A percentile compares a stretch with the other conserved stretches of the same genome.
Evolutionary conservation across 2,888 invertebrate genomes (phyloP).

Genomic region (Plebejus melissa): DNA sequence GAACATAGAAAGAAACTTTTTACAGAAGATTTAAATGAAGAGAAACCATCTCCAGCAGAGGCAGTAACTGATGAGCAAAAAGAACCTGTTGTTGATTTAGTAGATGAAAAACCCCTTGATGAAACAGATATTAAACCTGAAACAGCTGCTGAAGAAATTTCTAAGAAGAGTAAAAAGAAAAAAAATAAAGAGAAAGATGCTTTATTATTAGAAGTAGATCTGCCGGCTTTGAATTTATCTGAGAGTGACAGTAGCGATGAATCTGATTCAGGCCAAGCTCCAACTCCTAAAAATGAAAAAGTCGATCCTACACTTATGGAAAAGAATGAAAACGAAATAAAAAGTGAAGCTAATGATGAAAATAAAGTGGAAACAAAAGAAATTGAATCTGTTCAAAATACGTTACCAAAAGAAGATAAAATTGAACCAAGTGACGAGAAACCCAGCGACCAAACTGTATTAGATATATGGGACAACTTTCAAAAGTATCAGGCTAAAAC

Average conservation of each 20-base stretch:
- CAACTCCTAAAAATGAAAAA: constrained; percentile 48
- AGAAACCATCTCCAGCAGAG: constrained; percentile 47
- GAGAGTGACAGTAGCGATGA: constrained; percentile 91
- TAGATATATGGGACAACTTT: constrained; percentile 88
- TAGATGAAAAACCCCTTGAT: constrained; percentile 56
- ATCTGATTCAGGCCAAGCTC: constrained; percentile 60
- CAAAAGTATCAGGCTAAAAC: constrained; percentile 86
- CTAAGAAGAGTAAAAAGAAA: constrained; percentile 71
- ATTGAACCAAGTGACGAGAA: constrained; percentile 57
- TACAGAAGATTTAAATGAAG: constrained; percentile 52
- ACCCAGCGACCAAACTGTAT: constrained; percentile 79
- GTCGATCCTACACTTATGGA: constrained; percentile 34
- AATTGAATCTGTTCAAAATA: constrained; percentile 37
- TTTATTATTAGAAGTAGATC: constrained; percentile 75
- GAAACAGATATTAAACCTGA: constrained; percentile 59
- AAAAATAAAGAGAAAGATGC: constrained; percentile 71
- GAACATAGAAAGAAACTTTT: constrained; percentile 75
- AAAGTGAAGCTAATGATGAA: constrained; percentile 42
- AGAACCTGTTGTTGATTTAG: constrained; percentile 62
- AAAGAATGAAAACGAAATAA: constrained; percentile 23
- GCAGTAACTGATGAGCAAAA: constrained; percentile 51
- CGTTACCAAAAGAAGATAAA: constrained; percentile 45
- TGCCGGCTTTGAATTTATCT: constrained; percentile 90
- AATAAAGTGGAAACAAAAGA: constrained; percentile 45
- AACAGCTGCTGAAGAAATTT: constrained; percentile 49